phyloP scores from a whole-genome alignment of 2,113 vertebrate species.

The Nothobranchius kuhntae region DNA sequence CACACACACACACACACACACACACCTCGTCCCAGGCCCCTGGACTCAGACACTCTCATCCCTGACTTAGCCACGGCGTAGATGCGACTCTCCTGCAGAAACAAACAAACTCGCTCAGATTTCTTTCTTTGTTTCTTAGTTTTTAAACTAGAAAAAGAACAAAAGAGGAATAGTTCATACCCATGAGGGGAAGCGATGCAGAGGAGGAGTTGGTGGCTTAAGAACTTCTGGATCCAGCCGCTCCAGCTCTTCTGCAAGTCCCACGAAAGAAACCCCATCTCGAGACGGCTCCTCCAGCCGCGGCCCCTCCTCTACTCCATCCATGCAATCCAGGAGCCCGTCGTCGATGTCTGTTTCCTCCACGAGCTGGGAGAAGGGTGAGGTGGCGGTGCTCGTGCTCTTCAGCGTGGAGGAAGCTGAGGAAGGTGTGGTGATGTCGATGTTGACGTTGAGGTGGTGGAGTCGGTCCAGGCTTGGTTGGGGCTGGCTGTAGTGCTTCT shows the following conservation, averaged over 20 bases:
- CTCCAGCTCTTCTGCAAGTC: slow-evolving; percentile 72
- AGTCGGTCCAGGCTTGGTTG: slow-evolving; percentile 79
- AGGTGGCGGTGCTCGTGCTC: slow-evolving; percentile 45
- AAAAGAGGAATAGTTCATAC: slow-evolving; percentile 57
- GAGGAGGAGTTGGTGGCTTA: slow-evolving; percentile 87
- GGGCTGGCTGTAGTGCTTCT: slow-evolving; percentile 89
- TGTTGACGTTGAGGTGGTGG: slow-evolving; percentile 71
- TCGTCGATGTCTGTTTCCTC: slow-evolving; percentile 89
- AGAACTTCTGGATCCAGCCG: slow-evolving; percentile 71
- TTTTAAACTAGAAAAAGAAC: neutral
- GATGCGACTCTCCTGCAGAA: slow-evolving; percentile 87
- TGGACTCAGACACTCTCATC: slow-evolving; percentile 86
- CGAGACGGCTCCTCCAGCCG: slow-evolving; percentile 34
- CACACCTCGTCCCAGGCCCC: slow-evolving; percentile 77
- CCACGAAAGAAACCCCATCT: slow-evolving; percentile 66
- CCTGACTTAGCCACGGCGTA: slow-evolving; percentile 90
- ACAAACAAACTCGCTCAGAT: slow-evolving; percentile 1
- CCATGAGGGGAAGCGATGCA: slow-evolving; percentile 90
- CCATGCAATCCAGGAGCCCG: slow-evolving; percentile 80
- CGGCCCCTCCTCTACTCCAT: slow-evolving; percentile 73
- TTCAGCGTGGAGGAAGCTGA: slow-evolving; percentile 57
- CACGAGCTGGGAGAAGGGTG: slow-evolving; percentile 66
- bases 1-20: slow-evolving; percentile 1
- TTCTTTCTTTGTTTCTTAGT: neutral
- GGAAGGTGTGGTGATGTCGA: slow-evolving; percentile 71